Evolutionary conservation across 2,888 invertebrate species (phyloP).

Genomic region (Synergus umbraculus): DNA sequence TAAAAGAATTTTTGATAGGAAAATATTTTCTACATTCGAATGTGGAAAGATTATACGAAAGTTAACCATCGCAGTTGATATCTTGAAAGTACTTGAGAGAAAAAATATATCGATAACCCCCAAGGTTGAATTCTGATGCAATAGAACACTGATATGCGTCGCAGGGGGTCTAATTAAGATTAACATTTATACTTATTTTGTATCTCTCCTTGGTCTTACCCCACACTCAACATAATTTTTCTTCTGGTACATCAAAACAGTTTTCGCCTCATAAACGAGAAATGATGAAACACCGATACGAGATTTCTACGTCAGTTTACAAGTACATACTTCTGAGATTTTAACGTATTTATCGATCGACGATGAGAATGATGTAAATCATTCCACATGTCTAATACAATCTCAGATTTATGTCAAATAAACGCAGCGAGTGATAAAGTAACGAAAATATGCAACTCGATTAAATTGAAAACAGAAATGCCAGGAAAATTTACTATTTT

Average conservation of each 20-base stretch:
- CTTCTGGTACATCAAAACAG: conserved; percentile 18
- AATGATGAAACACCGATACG: conserved; percentile 17
- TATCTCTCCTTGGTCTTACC: conserved; percentile 24
- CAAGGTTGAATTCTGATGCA: conserved; percentile 66
- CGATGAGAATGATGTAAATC: background rate
- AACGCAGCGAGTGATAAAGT: background rate
- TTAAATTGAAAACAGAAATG: conserved; percentile 2
- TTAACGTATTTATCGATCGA: background rate
- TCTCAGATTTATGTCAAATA: conserved; percentile 14
- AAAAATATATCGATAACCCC: conserved; percentile 60
- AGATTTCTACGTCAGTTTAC: background rate
- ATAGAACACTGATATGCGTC: conserved; percentile 62
- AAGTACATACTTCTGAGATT: background rate
- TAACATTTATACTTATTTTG: conserved; percentile 41
- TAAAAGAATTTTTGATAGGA: background rate
- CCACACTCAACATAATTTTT: conserved; percentile 9
- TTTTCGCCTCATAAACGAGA: conserved; percentile 31
- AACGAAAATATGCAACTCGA: background rate
- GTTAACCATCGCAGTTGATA: conserved; percentile 44
- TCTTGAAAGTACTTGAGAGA: conserved; percentile 45
- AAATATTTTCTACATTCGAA: background rate
- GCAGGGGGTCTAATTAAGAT: conserved; percentile 67
- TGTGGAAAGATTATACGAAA: conserved; percentile 16
- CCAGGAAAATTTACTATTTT: background rate
- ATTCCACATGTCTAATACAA: conserved; percentile 6